A percentile compares a stretch with the other conserved stretches of the same genome.
Evolutionary conservation across 2,113 vertebrate genomes (phyloP).

Genomic region (Pseudorasbora parva): DNA sequence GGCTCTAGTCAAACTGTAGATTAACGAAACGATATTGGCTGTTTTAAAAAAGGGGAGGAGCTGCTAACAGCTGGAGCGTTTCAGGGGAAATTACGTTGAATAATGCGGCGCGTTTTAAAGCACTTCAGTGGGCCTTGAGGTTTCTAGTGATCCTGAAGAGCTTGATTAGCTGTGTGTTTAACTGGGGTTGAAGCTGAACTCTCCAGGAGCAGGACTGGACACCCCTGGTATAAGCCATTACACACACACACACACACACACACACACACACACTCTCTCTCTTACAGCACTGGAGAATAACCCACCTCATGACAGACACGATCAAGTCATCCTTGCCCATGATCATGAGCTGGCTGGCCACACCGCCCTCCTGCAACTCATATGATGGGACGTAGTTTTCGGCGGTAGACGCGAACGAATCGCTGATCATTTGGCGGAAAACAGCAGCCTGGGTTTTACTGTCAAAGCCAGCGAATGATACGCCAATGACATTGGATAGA

Average conservation of each 20-base stretch:
- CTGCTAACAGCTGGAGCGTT: too few relatives aligned
- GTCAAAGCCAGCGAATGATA: constrained; percentile 7
- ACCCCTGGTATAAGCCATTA: background rate
- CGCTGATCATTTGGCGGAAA: constrained; percentile 87
- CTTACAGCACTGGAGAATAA: background rate
- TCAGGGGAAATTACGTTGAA: too few relatives aligned
- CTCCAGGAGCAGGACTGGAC: background rate
- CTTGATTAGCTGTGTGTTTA: too few relatives aligned
- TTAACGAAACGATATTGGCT: too few relatives aligned
- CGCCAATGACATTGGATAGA: background rate
- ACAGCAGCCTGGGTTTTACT: constrained; percentile 86
- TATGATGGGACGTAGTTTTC: constrained; percentile 75
- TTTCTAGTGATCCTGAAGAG: too few relatives aligned
- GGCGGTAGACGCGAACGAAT: constrained; percentile 79
- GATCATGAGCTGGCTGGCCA: constrained; percentile 89
- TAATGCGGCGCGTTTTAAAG: too few relatives aligned
- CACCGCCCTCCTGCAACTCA: constrained; percentile 73
- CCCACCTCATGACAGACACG: constrained; percentile 90
- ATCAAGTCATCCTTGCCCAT: constrained; percentile 97
- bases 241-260: background rate
- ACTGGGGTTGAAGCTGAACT: too few relatives aligned
- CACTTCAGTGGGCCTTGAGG: too few relatives aligned
- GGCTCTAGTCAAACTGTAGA: too few relatives aligned
- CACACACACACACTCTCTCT: background rate
- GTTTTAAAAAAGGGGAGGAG: too few relatives aligned